Percentiles rank a stretch among this genome's conserved stretches.
Evolutionary conservation across 1,140 invertebrate species (phyloP).

Genomic region (Hyles euphorbiae): DNA sequence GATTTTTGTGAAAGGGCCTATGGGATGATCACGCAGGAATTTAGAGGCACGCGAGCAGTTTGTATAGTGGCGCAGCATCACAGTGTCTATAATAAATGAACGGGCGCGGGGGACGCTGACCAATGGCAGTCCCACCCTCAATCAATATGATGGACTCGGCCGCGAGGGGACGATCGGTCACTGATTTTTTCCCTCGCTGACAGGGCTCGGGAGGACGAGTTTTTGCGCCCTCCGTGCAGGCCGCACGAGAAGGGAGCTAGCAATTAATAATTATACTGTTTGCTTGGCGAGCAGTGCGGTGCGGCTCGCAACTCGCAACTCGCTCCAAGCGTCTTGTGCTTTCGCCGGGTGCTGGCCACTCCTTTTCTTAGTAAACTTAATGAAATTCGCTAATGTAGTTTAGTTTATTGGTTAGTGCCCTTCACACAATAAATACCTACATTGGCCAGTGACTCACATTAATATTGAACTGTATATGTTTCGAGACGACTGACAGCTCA

Average conservation of each 20-base stretch:
- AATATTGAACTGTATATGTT: too few species aligned
- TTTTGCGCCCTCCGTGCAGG: conserved; percentile 64
- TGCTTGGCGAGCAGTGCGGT: conserved; percentile 25
- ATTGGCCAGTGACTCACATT: too few species aligned
- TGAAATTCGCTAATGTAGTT: neutral
- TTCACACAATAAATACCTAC: too few species aligned
- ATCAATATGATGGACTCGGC: conserved; percentile 74
- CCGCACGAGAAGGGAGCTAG: conserved; percentile 51
- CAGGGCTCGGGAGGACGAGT: conserved; percentile 67
- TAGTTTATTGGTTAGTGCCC: too few species aligned
- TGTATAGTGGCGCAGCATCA: conserved; percentile 48
- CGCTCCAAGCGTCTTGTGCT: neutral
- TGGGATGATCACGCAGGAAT: conserved; percentile 1
- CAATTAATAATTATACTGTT: conserved; percentile 69
- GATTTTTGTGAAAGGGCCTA: neutral
- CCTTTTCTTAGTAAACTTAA: conserved; percentile 58
- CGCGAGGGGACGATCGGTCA: conserved; percentile 74
- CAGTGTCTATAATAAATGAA: conserved; percentile 73
- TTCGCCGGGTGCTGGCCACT: conserved; percentile 34
- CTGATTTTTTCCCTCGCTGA: conserved; percentile 75
- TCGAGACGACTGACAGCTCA: too few species aligned
- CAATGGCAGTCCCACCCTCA: conserved; percentile 70
- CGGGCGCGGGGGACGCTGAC: conserved; percentile 65
- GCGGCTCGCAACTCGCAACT: neutral
- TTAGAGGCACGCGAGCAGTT: conserved; percentile 9